Conservation (phyloP, 2,888 invertebrate genomes). For the Proisotoma minuta region DNA sequence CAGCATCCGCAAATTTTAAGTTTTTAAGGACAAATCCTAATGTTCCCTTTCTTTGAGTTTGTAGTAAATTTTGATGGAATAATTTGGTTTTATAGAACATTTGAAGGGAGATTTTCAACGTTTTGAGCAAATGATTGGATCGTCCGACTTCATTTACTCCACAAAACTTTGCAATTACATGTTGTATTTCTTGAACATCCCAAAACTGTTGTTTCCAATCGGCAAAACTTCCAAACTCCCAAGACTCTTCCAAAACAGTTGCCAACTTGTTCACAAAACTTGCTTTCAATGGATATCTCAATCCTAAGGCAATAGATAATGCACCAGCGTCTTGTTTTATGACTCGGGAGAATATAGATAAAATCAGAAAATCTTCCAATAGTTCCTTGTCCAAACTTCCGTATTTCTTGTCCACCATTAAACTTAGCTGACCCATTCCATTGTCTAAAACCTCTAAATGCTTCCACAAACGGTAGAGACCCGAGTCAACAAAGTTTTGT, state of each 20-base stretch:
- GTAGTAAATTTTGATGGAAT: constrained; percentile 9
- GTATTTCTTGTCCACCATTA: constrained; percentile 26
- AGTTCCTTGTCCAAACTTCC: constrained; percentile 19
- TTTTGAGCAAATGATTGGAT: constrained; percentile 7
- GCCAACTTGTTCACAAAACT: constrained; percentile 51
- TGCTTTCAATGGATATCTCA: constrained; percentile 31
- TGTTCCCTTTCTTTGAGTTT: constrained; percentile 23
- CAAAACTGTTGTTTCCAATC: constrained; percentile 49
- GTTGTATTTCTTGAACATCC: constrained; percentile 39
- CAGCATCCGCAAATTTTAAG: constrained; percentile 25
- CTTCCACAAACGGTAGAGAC: constrained; percentile 40
- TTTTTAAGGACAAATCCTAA: constrained; percentile 31
- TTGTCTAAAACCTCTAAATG: constrained; percentile 29
- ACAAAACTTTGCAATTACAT: constrained; percentile 36
- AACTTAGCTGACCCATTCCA: constrained; percentile 25
- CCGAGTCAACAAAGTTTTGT: constrained; percentile 30
- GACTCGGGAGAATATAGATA: constrained; percentile 29
- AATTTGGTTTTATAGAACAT: constrained; percentile 24
- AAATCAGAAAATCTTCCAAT: constrained; percentile 35
- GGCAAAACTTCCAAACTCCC: constrained; percentile 53
- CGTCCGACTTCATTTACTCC: constrained; percentile 8
- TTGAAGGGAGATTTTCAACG: constrained; percentile 26
- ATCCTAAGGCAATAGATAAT: constrained; percentile 24
- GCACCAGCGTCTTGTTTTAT: constrained; percentile 25
- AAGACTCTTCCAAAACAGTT: constrained; percentile 57